These are phyloP conservation scores for Condylura cristata DNA, from an alignment of 2,113 vertebrate genomes.

Conservation along the genomic window DNA sequence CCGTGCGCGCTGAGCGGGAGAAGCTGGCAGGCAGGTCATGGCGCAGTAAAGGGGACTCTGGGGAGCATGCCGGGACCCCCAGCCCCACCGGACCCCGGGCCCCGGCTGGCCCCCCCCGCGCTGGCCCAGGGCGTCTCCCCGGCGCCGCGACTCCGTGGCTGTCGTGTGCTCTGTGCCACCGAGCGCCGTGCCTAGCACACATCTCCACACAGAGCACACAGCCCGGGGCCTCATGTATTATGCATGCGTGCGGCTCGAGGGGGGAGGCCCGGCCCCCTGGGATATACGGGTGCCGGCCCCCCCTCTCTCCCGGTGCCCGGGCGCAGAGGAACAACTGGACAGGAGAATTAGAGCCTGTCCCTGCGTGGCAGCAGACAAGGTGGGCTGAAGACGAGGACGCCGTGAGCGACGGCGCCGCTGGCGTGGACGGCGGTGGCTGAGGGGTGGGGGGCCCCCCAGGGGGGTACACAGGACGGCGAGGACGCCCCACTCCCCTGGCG, in stretches of 20 bases:
- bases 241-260: background rate
- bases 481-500: too few species aligned
- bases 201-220: background rate
- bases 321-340: background rate
- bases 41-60: too few species aligned
- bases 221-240: background rate
- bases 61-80: too few species aligned
- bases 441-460: background rate
- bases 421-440: fast-evolving
- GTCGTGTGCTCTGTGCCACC: too few species aligned
- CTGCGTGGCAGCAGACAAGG: background rate
- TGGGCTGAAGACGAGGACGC: too few species aligned
- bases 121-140: background rate
- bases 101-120: fast-evolving
- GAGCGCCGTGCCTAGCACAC: background rate
- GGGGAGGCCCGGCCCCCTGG: background rate
- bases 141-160: too few species aligned
- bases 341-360: background rate
- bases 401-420: fast-evolving
- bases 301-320: fast-evolving
- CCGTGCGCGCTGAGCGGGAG: too few species aligned
- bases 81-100: background rate
- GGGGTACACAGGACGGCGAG: background rate
- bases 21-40: too few species aligned
- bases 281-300: background rate